Conservation (phyloP, 37 sponge, comb jelly and placozoan species). For the Ephydatia muelleri region DNA sequence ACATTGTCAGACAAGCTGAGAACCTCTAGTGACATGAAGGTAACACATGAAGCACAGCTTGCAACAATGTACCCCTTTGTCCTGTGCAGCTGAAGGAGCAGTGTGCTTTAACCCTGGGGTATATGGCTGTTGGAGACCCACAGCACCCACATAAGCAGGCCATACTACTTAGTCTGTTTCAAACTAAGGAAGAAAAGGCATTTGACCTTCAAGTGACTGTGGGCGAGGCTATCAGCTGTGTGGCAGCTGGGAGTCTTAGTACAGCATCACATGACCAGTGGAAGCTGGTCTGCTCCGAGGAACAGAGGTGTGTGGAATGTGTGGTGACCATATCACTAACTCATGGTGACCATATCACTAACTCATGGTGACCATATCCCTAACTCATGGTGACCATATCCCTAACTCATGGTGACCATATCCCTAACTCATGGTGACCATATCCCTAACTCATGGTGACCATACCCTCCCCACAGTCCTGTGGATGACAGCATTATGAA, state of each 20-base stretch:
- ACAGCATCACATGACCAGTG: conserved; percentile 50
- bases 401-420: no score
- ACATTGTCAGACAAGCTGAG: conserved; percentile 12
- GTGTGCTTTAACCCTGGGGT: conserved; percentile 55
- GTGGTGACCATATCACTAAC: no score
- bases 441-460: no score
- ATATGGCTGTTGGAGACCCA: conserved; percentile 55
- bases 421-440: no score
- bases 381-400: no score
- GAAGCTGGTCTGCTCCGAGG: conserved; percentile 11
- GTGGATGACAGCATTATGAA: conserved; percentile 14
- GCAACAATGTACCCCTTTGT: neutral
- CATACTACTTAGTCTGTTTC: conserved; percentile 44
- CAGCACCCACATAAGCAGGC: conserved; percentile 25
- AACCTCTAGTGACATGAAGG: conserved; percentile 35
- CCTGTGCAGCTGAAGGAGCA: conserved; percentile 38
- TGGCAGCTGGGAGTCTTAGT: conserved; percentile 57
- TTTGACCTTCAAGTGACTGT: conserved; percentile 75
- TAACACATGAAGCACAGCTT: conserved; percentile 13
- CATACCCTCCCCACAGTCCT: neutral
- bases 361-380: no score
- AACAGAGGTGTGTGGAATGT: neutral
- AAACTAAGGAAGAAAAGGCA: conserved; percentile 50
- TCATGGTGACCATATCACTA: no score
- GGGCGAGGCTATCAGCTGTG: conserved; percentile 72